A percentile compares a stretch with the other conserved stretches of the same genome.
phyloP scores from a whole-genome alignment of 2,797 vertebrate species.

The Scolopax rusticola region DNA sequence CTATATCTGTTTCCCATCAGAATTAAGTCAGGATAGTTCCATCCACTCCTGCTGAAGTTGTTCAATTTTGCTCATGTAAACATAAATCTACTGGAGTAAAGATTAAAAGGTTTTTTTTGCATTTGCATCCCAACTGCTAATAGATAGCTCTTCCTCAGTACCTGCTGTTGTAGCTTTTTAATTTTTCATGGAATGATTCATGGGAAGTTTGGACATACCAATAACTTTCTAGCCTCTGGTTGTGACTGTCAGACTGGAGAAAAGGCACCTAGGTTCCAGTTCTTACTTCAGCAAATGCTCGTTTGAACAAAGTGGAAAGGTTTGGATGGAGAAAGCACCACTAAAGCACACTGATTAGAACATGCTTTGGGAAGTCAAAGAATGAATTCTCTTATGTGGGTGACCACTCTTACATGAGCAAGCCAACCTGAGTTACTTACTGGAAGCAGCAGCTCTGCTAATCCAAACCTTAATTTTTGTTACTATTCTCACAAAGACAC shows the following conservation, averaged over 20 bases:
- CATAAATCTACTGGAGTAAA: not conserved
- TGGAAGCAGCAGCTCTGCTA: conserved; percentile 9
- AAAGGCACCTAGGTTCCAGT: not conserved
- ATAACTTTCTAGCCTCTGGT: not conserved
- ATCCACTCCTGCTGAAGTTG: not conserved
- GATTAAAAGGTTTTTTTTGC: not conserved
- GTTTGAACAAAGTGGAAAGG: not conserved
- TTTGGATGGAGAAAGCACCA: not conserved
- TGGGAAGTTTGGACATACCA: not conserved
- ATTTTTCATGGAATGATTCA: not conserved
- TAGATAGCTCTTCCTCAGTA: not conserved
- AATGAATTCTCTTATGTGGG: not conserved
- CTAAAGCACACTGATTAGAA: not conserved
- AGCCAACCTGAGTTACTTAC: not conserved
- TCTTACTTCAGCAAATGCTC: not conserved
- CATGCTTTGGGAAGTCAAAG: not conserved
- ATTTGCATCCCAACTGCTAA: not conserved
- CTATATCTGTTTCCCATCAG: not conserved
- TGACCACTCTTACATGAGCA: not conserved
- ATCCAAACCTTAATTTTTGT: not conserved
- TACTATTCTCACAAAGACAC: not conserved
- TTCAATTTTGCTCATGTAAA: not conserved
- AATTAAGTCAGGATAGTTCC: not conserved
- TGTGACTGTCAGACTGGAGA: not conserved
- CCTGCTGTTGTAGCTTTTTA: not conserved